These are phyloP conservation scores for Drosophila fuyamai DNA, from an alignment of 1,140 invertebrate genomes.

Conservation along the genomic window DNA sequence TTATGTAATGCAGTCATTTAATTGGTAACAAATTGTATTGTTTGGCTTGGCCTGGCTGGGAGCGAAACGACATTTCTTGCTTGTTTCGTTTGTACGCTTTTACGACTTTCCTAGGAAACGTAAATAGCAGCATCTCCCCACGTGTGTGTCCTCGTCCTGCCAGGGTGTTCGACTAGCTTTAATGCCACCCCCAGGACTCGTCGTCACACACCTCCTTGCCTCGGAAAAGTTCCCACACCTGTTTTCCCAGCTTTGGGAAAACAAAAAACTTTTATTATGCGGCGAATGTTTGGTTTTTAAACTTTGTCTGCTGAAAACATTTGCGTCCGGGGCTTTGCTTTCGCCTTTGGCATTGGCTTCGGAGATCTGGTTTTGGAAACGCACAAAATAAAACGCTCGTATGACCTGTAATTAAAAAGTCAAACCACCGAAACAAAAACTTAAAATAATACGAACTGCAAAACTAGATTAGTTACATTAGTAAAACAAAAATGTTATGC, in stretches of 20 bases:
- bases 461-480: constrained; percentile 40
- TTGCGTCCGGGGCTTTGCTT: background rate
- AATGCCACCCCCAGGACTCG: constrained; percentile 42
- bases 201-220: background rate
- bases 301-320: constrained; percentile 24
- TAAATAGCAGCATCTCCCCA: constrained; percentile 22
- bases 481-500: background rate
- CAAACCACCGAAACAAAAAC: constrained; percentile 31
- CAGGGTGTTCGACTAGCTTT: constrained; percentile 42
- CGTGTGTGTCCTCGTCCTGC: background rate
- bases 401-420: constrained; percentile 46
- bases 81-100: constrained; percentile 69
- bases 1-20: constrained; percentile 82
- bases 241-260: constrained; percentile 18
- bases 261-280: constrained; percentile 38
- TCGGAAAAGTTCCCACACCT: constrained; percentile 11
- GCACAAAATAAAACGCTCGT: constrained; percentile 22
- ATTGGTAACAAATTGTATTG: constrained; percentile 82
- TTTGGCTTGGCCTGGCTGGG: constrained; percentile 53
- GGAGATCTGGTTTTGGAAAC: constrained; percentile 4
- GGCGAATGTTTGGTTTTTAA: constrained; percentile 23
- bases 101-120: constrained; percentile 74
- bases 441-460: constrained; percentile 22
- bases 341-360: background rate
- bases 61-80: constrained; percentile 47